phyloP scores from a whole-genome alignment of 2,888 invertebrate genomes.

The Dioctria linearis region DNA sequence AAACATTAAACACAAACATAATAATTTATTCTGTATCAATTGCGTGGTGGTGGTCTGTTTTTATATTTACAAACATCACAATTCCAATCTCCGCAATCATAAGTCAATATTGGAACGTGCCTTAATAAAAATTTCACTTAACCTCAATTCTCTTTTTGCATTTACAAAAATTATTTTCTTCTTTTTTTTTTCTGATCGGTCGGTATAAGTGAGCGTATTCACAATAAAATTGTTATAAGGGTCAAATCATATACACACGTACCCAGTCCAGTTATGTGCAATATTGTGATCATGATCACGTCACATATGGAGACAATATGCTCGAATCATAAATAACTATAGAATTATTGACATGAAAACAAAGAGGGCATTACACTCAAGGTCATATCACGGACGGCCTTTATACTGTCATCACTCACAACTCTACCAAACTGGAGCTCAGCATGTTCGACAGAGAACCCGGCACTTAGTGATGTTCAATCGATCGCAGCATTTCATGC shows the following conservation, averaged over 20 bases:
- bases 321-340: constrained; percentile 41
- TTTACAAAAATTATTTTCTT: too few relatives aligned
- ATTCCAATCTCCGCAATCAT: too few relatives aligned
- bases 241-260: constrained; percentile 9
- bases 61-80: too few relatives aligned
- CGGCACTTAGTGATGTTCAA: constrained; percentile 28
- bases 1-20: too few relatives aligned
- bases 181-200: too few relatives aligned
- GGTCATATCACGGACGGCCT: constrained; percentile 56
- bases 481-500: constrained; percentile 14
- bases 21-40: too few relatives aligned
- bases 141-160: too few relatives aligned
- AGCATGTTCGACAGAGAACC: neutral
- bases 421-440: constrained; percentile 39
- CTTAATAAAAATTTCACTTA: too few relatives aligned
- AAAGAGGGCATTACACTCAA: constrained; percentile 57
- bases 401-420: constrained; percentile 46
- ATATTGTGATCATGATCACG: constrained; percentile 15
- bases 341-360: constrained; percentile 40
- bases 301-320: constrained; percentile 31
- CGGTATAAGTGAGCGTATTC: too few relatives aligned
- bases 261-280: neutral
- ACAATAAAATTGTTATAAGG: constrained; percentile 24
- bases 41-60: too few relatives aligned
- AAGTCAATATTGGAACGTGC: too few relatives aligned